These are phyloP conservation scores for Ranitomeya variabilis DNA, from an alignment of 2,113 vertebrate species.

Conservation along the genomic window DNA sequence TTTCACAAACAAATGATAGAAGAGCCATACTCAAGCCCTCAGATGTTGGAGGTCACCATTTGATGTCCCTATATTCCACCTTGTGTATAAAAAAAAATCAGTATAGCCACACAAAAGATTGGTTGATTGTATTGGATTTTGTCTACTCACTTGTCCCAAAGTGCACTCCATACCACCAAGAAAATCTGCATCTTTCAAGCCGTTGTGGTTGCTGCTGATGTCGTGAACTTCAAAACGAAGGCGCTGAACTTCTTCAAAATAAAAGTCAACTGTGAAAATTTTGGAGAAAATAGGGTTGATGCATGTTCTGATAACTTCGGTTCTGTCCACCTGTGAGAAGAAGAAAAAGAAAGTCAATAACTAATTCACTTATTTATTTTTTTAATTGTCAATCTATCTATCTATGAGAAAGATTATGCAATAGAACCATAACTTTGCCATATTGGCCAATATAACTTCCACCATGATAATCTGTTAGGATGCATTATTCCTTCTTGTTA, in stretches of 20 bases:
- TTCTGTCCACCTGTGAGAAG: slow-evolving; percentile 87
- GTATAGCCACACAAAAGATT: neutral
- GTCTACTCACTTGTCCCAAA: slow-evolving; percentile 83
- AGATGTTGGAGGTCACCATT: neutral
- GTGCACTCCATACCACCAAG: slow-evolving; percentile 95
- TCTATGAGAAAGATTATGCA: neutral
- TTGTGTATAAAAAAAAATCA: neutral
- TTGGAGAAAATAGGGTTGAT: slow-evolving; percentile 93
- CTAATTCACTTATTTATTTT: neutral
- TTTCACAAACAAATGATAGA: neutral
- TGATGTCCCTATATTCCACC: neutral
- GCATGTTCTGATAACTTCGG: slow-evolving; percentile 92
- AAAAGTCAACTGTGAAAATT: slow-evolving; percentile 94
- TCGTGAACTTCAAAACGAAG: slow-evolving; percentile 90
- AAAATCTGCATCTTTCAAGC: slow-evolving; percentile 86
- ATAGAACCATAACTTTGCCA: too few relatives aligned
- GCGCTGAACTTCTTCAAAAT: slow-evolving; percentile 96
- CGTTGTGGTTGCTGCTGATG: slow-evolving; percentile 89
- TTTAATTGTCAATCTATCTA: neutral
- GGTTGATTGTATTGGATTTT: neutral
- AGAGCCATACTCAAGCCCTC: neutral
- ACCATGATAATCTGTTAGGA: too few relatives aligned
- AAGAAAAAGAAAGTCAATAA: neutral
- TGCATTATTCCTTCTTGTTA: too few relatives aligned
- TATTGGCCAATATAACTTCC: too few relatives aligned